These are phyloP conservation scores for Cheirogaleus medius DNA, from an alignment of 2,113 vertebrate genomes.

Conservation along the genomic window DNA sequence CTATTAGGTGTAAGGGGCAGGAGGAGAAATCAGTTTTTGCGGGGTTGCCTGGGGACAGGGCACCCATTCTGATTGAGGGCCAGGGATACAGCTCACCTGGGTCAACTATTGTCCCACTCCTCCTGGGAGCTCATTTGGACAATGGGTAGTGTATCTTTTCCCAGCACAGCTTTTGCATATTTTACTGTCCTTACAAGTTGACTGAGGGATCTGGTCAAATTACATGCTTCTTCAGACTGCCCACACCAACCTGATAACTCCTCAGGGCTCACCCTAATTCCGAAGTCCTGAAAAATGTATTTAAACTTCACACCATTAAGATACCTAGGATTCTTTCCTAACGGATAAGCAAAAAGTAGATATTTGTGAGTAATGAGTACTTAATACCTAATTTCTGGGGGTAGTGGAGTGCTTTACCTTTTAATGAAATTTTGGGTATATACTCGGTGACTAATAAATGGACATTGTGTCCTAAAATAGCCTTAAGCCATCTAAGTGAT, in stretches of 20 bases:
- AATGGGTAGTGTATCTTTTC: slow-evolving; percentile 64
- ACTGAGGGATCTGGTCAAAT: slow-evolving; percentile 60
- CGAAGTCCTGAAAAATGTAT: not conserved
- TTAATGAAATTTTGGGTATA: not conserved
- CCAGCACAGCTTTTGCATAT: slow-evolving; percentile 65
- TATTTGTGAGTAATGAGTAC: not conserved
- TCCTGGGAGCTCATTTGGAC: slow-evolving; percentile 35
- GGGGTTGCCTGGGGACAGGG: slow-evolving; percentile 72
- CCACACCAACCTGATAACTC: not conserved
- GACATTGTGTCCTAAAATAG: slow-evolving; percentile 27
- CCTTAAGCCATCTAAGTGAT: not conserved
- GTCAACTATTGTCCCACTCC: slow-evolving; percentile 65
- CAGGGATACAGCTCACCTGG: slow-evolving; percentile 66
- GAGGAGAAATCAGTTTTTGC: slow-evolving; percentile 5
- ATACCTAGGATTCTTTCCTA: not conserved
- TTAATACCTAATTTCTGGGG: not conserved
- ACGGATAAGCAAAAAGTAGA: not conserved
- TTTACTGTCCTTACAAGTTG: slow-evolving; percentile 62
- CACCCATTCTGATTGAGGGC: slow-evolving; percentile 57
- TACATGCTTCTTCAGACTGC: slow-evolving; percentile 50
- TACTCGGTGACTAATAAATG: not conserved
- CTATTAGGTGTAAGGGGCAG: not conserved
- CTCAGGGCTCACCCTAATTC: not conserved
- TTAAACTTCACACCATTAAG: not conserved
- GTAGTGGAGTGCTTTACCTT: not conserved